A percentile compares a stretch with the other conserved stretches of the same genome.
Evolutionary conservation across 53 echinoderm and acorn worm species (phyloP).

Genomic region (Actinopyga echinites): DNA sequence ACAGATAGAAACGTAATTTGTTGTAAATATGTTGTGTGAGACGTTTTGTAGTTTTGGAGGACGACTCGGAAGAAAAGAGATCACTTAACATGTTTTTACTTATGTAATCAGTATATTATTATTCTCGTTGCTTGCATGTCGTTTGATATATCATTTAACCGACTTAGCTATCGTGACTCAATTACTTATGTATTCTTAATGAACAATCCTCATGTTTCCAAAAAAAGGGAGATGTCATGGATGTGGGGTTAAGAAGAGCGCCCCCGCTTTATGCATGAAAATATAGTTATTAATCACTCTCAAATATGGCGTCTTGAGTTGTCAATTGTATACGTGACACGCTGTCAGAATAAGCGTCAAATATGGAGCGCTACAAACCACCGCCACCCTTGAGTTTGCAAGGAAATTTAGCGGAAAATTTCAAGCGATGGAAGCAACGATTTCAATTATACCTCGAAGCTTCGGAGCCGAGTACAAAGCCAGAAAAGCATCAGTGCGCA

Average conservation of each 20-base stretch:
- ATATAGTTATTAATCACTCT: neutral
- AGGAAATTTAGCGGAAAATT: constrained; percentile 28
- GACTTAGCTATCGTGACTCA: neutral
- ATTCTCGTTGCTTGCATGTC: neutral
- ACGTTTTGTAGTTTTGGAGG: neutral
- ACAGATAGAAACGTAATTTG: neutral
- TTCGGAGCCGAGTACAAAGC: neutral
- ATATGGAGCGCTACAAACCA: constrained; percentile 5
- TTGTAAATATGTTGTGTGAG: neutral
- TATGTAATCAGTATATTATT: neutral
- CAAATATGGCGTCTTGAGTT: neutral
- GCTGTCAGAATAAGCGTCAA: constrained; percentile 23
- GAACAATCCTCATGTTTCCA: neutral
- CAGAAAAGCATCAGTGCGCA: constrained; percentile 25
- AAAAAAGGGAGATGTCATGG: neutral
- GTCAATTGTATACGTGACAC: neutral
- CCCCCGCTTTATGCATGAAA: neutral
- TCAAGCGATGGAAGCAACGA: neutral
- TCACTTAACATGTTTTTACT: neutral
- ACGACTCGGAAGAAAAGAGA: neutral
- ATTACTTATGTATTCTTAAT: neutral
- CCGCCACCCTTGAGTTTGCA: constrained; percentile 4
- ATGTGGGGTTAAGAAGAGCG: neutral
- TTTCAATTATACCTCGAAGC: constrained; percentile 17
- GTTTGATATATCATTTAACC: neutral